Base-by-base conservation (phyloP, 2,888 invertebrate genomes). In the Linyphia triangularis region DNA sequence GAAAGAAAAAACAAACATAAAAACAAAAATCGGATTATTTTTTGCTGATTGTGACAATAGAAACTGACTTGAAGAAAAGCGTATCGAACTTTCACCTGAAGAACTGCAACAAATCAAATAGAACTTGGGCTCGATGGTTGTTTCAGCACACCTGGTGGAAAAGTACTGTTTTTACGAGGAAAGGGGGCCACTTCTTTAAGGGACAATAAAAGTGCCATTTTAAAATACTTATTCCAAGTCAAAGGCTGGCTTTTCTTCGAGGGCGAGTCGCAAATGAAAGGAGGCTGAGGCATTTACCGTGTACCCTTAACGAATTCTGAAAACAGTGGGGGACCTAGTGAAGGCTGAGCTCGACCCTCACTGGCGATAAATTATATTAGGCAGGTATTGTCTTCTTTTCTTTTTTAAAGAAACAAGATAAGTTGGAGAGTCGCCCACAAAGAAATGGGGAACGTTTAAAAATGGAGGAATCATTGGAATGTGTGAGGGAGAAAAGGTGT, bases 331-430 rank as follows among this genome's bases (percentile, higher is more conserved):
- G 85, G 85, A 57, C 77, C 51, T 24, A 37, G 33, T 37, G 40
- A 28, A 19, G 33, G 22, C 43, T 28, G 26, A 61, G 70, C 5
- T 51, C 59, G 40, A 78, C 59, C 70, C 43, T 67, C n/a, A 40
- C 78, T 78, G 22, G 59, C 70, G 69, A 86, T 86, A 86, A 86
- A 86, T 86, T 79, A 86, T 70, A 79, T 72, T 72, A 77, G 75
- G 75, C 78, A 78, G 75, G 79, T 79, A 86, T 86, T 86, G 85
- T 86, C 85, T 86, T 51, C n/a, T 51, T 51, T 51, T 51, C n/a
- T 0, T 4, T 61, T 65, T 37, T 19, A 43, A 70, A 37, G n/a
- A 26, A 40, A 22, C 61, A 61, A 77, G 26, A 43, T 40, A 72
- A 26, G n/a, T 19, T 37, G 51, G 30, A 22, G 51, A 30, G 51